phyloP scores from a whole-genome alignment of 2,113 vertebrate species.

The human region DNA sequence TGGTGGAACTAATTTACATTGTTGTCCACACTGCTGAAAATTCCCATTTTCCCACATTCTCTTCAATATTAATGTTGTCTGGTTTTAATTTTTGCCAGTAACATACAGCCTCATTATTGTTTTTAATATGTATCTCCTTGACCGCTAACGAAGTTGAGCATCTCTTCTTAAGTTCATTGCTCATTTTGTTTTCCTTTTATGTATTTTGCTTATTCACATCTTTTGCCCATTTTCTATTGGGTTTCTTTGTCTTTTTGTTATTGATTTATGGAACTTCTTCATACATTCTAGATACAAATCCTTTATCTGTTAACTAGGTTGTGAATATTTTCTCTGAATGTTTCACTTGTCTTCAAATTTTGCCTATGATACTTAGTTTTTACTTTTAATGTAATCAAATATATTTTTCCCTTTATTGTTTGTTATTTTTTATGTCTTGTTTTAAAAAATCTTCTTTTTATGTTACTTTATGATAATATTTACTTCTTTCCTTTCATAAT shows the following conservation, averaged over 20 bases:
- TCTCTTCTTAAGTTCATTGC: background rate
- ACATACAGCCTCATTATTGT: background rate
- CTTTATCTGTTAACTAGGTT: background rate
- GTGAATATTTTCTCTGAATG: background rate
- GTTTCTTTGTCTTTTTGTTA: background rate
- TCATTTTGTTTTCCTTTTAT: background rate
- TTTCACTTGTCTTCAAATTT: slow-evolving; percentile 24
- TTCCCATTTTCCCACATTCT: background rate
- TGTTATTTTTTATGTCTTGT: background rate
- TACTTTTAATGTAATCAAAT: background rate
- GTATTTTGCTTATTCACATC: background rate
- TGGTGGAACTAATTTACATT: background rate
- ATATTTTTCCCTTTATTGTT: background rate
- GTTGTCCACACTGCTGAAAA: background rate
- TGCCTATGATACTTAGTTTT: background rate
- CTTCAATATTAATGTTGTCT: background rate
- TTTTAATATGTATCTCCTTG: background rate
- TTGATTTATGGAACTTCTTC: background rate
- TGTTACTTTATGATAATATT: background rate
- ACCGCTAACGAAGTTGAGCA: background rate
- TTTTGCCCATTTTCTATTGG: background rate
- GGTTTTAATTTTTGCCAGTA: background rate
- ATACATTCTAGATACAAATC: background rate
- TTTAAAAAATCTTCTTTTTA: background rate
- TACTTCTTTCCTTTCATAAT: background rate